Conservation (phyloP, 2,888 invertebrate genomes). For the Leuctra nigra region DNA sequence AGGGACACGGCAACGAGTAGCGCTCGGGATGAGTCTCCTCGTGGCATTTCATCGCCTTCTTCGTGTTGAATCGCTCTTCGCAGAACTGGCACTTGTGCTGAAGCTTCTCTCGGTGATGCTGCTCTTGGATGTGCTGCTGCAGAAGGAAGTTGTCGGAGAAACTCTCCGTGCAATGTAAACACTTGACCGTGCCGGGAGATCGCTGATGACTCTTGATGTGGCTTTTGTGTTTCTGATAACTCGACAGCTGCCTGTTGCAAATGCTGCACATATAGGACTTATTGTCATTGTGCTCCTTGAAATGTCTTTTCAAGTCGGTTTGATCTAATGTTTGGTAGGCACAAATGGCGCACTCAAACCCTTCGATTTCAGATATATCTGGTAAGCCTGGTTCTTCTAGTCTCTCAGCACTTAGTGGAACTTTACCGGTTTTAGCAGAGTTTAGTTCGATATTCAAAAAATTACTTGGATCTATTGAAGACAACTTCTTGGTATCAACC, state of each 20-base stretch:
- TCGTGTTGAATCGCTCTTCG: slow-evolving; percentile 15
- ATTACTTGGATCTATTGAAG: neutral
- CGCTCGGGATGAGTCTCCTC: slow-evolving; percentile 25
- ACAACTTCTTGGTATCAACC: neutral
- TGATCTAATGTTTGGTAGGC: neutral
- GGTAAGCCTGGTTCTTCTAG: too few relatives aligned
- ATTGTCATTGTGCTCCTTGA: neutral
- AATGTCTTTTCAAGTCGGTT: neutral
- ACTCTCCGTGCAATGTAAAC: neutral
- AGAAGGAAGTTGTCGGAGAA: neutral
- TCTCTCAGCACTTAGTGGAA: too few relatives aligned
- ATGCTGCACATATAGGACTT: neutral
- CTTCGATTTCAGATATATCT: too few relatives aligned
- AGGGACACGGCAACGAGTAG: slow-evolving; percentile 6
- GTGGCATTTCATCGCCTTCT: slow-evolving; percentile 22
- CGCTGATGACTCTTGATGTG: neutral
- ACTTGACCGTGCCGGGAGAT: neutral
- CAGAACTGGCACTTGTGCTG: slow-evolving; percentile 14
- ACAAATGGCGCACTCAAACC: neutral
- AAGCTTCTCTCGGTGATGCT: neutral
- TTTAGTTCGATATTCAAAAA: too few relatives aligned
- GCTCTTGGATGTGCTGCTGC: neutral
- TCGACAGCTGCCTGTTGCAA: neutral
- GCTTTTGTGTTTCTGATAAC: neutral
- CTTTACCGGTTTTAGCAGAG: too few relatives aligned